phyloP scores from a whole-genome alignment of 2,797 vertebrate genomes.

The Centroberyx gerrardi region DNA sequence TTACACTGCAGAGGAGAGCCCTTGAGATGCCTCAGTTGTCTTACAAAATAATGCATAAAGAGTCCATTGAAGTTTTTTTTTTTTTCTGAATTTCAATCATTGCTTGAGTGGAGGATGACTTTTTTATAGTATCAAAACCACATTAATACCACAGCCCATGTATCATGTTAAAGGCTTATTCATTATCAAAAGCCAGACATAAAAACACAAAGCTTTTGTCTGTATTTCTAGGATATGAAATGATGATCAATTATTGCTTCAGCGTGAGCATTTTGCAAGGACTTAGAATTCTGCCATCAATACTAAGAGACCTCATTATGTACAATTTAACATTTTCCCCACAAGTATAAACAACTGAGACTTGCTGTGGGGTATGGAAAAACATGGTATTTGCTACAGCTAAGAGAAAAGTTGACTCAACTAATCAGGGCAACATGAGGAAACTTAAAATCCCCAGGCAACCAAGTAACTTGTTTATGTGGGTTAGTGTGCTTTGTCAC shows the following conservation, averaged over 20 bases:
- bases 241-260: too few species aligned
- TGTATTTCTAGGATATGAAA: constrained; percentile 1
- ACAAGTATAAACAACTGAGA: constrained; percentile 14
- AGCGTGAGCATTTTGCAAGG: too few species aligned
- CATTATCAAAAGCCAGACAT: constrained; percentile 23
- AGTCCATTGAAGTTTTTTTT: constrained; percentile 43
- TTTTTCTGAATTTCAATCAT: constrained; percentile 25
- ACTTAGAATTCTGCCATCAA: too few species aligned
- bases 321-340: constrained; percentile 8
- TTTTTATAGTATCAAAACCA: constrained; percentile 40
- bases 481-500: not conserved
- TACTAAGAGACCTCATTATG: not conserved
- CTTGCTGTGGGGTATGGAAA: not conserved
- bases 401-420: constrained; percentile 8
- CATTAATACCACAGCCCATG: constrained; percentile 18
- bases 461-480: constrained; percentile 8
- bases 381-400: not conserved
- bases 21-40: constrained; percentile 71
- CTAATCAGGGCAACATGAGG: constrained; percentile 33
- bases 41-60: constrained; percentile 65
- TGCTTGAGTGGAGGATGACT: constrained; percentile 33
- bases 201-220: too few species aligned
- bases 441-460: not conserved
- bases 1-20: constrained; percentile 60
- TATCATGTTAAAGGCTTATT: constrained; percentile 1